A percentile compares a stretch with the other conserved stretches of the same genome.
Evolutionary conservation across 2,113 vertebrate species (phyloP).

Genomic region (Microcebus jonahi): DNA sequence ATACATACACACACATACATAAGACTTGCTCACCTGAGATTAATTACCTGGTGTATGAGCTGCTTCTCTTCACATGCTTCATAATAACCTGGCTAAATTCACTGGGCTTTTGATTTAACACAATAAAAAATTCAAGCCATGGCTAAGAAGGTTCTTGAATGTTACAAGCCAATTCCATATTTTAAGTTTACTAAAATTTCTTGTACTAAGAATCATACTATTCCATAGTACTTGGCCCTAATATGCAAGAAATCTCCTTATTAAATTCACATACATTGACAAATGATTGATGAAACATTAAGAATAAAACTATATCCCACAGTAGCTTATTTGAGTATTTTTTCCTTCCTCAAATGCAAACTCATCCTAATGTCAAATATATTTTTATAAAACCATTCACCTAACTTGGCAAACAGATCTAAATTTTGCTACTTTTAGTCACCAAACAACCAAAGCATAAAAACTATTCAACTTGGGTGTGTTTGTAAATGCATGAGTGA

Average conservation of each 20-base stretch:
- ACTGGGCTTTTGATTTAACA: background rate
- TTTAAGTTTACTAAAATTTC: background rate
- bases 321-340: background rate
- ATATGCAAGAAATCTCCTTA: background rate
- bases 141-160: background rate
- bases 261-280: background rate
- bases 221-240: background rate
- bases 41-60: background rate
- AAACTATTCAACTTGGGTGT: conserved; percentile 11
- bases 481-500: background rate
- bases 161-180: background rate
- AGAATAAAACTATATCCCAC: background rate
- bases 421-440: conserved; percentile 34
- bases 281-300: background rate
- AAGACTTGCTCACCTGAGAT: background rate
- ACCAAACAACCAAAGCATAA: background rate
- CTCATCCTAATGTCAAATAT: background rate
- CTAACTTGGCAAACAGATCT: background rate
- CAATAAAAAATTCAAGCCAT: background rate
- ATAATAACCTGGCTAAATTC: background rate
- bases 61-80: background rate
- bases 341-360: background rate
- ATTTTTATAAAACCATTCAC: background rate
- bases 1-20: too few relatives aligned
- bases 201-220: background rate